Evolutionary conservation across 2,113 vertebrate species (phyloP).

Genomic region (Ploceus nigricollis): DNA sequence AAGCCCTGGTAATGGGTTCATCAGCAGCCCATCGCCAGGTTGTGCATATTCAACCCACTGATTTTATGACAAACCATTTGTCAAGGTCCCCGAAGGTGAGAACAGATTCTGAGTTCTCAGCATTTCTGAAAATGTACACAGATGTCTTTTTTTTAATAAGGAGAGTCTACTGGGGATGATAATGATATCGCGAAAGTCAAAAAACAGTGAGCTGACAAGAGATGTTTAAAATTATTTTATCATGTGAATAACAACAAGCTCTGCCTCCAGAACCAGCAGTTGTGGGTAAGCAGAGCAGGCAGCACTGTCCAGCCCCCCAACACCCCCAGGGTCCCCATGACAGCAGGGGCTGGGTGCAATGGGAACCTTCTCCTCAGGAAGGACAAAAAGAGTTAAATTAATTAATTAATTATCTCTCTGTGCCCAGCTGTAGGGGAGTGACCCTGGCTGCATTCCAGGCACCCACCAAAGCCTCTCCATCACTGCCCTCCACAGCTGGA

Average conservation of each 20-base stretch:
- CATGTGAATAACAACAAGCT: neutral
- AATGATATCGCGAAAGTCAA: neutral
- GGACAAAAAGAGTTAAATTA: neutral
- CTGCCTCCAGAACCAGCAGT: neutral
- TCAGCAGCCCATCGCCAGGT: neutral
- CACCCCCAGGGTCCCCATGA: neutral
- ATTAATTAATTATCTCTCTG: neutral
- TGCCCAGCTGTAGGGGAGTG: neutral
- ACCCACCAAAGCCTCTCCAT: neutral
- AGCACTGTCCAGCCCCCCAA: fast-evolving
- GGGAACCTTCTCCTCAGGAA: neutral
- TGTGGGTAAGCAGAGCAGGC: neutral
- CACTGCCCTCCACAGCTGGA: neutral
- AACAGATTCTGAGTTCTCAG: neutral
- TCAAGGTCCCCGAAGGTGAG: neutral
- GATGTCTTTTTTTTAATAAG: neutral
- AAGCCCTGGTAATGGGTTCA: neutral
- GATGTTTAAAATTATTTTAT: neutral
- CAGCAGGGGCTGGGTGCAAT: neutral
- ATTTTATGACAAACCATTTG: neutral
- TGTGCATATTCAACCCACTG: neutral
- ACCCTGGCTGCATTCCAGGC: neutral
- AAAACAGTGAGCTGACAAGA: neutral
- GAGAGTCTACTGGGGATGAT: neutral
- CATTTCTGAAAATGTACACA: neutral